These are phyloP conservation scores for Serripes groenlandicus DNA, from an alignment of 2,888 invertebrate species.

Conservation along the genomic window DNA sequence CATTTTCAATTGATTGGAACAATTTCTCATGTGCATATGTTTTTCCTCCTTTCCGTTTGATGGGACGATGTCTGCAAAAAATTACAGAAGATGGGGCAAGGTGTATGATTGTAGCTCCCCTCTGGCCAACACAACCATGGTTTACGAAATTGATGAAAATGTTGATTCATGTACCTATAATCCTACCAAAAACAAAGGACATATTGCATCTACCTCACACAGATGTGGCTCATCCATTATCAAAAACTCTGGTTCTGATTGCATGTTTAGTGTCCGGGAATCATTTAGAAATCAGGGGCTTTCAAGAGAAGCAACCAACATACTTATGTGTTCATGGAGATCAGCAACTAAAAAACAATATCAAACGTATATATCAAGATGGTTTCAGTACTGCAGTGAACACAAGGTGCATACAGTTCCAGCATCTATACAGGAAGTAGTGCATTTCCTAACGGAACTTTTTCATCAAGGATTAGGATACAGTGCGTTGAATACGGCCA, in stretches of 20 bases:
- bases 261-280: conserved; percentile 30
- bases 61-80: conserved; percentile 28
- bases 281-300: conserved; percentile 17
- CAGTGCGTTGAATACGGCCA: conserved; percentile 30
- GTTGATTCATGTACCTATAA: too few relatives aligned
- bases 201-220: conserved; percentile 11
- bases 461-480: conserved; percentile 32
- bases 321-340: conserved; percentile 24
- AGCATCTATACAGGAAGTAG: conserved; percentile 13
- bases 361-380: conserved; percentile 15
- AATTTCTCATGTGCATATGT: conserved; percentile 4
- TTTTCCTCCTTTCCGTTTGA: conserved; percentile 41
- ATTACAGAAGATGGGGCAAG: conserved; percentile 16
- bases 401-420: too few relatives aligned
- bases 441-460: conserved; percentile 35
- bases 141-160: conserved; percentile 16
- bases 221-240: conserved; percentile 26
- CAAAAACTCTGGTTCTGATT: conserved; percentile 10
- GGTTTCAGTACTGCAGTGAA: conserved; percentile 33
- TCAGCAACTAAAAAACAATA: conserved; percentile 27
- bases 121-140: conserved; percentile 33
- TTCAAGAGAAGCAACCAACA: conserved; percentile 25
- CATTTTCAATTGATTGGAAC: conserved; percentile 47
- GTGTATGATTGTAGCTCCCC: conserved; percentile 12
- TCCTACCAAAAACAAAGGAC: conserved; percentile 16